phyloP scores from a whole-genome alignment of 1,140 invertebrate genomes.

The Wasmannia auropunctata region DNA sequence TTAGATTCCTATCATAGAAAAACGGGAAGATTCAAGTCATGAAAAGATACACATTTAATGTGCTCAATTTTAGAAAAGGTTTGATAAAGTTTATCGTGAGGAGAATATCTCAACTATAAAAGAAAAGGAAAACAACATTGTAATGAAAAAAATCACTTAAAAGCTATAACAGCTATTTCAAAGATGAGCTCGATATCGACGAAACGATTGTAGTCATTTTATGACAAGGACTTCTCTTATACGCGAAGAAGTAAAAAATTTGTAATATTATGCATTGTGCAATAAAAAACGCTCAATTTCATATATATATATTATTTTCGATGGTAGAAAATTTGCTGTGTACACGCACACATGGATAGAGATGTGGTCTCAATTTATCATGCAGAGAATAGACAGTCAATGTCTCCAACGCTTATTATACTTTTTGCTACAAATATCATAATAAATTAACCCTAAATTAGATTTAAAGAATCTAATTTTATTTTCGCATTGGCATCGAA shows the following conservation, averaged over 20 bases:
- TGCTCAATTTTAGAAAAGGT: constrained; percentile 18
- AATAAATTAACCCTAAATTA: constrained; percentile 50
- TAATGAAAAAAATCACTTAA: constrained; percentile 65
- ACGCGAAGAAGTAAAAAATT: constrained; percentile 66
- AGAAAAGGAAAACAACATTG: not conserved
- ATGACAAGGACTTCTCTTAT: constrained; percentile 75
- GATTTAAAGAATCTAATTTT: constrained; percentile 60
- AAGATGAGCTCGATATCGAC: constrained; percentile 68
- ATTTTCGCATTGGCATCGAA: not conserved
- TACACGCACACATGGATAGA: constrained; percentile 58
- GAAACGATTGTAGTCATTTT: constrained; percentile 82
- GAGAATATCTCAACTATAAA: not conserved
- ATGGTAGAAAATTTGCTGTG: constrained; percentile 78
- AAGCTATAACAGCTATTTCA: constrained; percentile 65
- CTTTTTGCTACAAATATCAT: constrained; percentile 36
- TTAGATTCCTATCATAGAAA: constrained; percentile 38
- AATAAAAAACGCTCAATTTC: constrained; percentile 81
- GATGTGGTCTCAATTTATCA: constrained; percentile 59
- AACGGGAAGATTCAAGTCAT: constrained; percentile 1
- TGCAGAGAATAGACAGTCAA: constrained; percentile 61
- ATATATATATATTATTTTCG: constrained; percentile 70
- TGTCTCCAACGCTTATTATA: constrained; percentile 34
- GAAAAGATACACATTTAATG: constrained; percentile 52
- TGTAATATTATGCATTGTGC: constrained; percentile 67
- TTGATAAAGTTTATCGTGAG: not conserved